Percentiles rank a stretch among this genome's conserved stretches.
These are phyloP conservation scores for Cremastinae sp. DNA, from an alignment of 2,888 invertebrate genomes.

Conservation along the genomic window DNA sequence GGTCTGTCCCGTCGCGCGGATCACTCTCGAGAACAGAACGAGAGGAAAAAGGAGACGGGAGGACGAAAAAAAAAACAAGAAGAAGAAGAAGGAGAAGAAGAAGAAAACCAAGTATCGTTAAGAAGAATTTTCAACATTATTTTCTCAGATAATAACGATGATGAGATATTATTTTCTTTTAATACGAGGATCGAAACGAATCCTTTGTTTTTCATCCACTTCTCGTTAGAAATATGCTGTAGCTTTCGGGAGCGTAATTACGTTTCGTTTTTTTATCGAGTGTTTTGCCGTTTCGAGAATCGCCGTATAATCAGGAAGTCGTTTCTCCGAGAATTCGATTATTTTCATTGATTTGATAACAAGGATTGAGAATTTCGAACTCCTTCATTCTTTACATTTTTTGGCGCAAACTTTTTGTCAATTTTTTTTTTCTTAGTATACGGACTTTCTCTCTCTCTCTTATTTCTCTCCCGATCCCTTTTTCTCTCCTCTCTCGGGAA, in stretches of 20 bases:
- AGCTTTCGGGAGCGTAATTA: no score
- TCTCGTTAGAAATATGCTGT: no score
- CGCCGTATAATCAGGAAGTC: no score
- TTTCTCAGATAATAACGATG: neutral
- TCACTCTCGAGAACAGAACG: neutral
- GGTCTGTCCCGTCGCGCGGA: neutral
- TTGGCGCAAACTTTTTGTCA: constrained; percentile 14
- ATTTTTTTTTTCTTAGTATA: constrained; percentile 15
- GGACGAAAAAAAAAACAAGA: neutral
- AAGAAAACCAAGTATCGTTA: neutral
- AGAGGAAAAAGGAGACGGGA: neutral
- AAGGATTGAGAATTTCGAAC: no score
- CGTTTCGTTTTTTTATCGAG: no score
- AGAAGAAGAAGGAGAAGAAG: neutral
- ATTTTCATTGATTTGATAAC: no score
- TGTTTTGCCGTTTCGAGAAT: no score
- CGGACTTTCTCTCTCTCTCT: constrained; percentile 2
- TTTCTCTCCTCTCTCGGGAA: constrained; percentile 16
- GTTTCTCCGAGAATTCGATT: no score
- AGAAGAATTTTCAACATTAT: constrained; percentile 7
- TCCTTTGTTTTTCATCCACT: no score
- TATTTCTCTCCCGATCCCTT: neutral
- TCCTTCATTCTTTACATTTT: constrained; percentile 12
- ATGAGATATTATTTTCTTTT: neutral
- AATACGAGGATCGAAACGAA: no score